Evolutionary conservation across 2,113 vertebrate species (phyloP).

Genomic region (Podocnemis expansa): DNA sequence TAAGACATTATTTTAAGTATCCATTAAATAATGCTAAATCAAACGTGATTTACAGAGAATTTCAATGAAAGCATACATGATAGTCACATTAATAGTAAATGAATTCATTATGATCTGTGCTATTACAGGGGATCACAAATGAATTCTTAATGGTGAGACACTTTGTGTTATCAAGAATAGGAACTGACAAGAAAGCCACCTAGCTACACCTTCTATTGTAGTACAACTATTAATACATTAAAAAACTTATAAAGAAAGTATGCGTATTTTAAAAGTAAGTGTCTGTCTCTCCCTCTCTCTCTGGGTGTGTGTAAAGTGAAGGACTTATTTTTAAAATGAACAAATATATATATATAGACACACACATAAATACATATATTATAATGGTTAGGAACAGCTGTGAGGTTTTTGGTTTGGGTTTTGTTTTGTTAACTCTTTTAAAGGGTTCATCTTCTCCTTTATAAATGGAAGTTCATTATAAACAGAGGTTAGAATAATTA

Average conservation of each 20-base stretch:
- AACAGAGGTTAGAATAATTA: constrained; percentile 58
- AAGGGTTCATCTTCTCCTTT: neutral
- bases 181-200: constrained; percentile 57
- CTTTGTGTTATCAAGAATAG: constrained; percentile 52
- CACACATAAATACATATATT: too few relatives aligned
- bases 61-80: constrained; percentile 60
- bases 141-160: constrained; percentile 68
- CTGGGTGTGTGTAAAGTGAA: too few relatives aligned
- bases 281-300: too few relatives aligned
- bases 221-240: neutral
- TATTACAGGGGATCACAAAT: constrained; percentile 61
- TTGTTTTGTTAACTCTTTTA: neutral
- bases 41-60: constrained; percentile 64
- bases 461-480: constrained; percentile 40
- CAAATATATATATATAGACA: neutral
- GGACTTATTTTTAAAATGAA: too few relatives aligned
- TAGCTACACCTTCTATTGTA: constrained; percentile 37
- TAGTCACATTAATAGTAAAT: constrained; percentile 67
- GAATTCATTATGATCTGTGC: constrained; percentile 67
- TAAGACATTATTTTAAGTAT: constrained; percentile 63
- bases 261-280: neutral
- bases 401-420: too few relatives aligned
- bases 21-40: constrained; percentile 68
- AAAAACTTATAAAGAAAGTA: neutral
- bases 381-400: neutral